A percentile compares a stretch with the other conserved stretches of the same genome.
These are phyloP conservation scores for Diloba caeruleocephala DNA, from an alignment of 2,888 invertebrate species.

Conservation along the genomic window DNA sequence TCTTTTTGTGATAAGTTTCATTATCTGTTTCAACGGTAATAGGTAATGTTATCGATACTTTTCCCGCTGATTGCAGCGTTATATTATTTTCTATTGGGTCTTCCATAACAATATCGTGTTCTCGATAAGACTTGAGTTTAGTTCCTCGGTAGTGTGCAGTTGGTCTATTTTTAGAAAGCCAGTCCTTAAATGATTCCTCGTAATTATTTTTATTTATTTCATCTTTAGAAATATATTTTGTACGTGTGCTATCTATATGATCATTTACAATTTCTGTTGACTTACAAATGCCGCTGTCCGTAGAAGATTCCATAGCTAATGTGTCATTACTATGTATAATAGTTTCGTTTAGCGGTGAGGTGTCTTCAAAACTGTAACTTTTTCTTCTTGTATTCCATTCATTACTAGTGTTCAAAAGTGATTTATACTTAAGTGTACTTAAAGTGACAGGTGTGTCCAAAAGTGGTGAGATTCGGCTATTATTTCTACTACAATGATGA, in stretches of 20 bases:
- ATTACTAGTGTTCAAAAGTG: conserved; percentile 77
- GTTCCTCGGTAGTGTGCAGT: conserved; percentile 67
- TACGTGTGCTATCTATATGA: conserved; percentile 58
- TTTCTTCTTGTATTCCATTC: conserved; percentile 93
- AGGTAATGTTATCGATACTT: conserved; percentile 81
- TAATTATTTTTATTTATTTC: conserved; percentile 62
- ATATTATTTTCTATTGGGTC: conserved; percentile 73
- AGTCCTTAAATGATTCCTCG: conserved; percentile 80
- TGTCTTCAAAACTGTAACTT: conserved; percentile 92
- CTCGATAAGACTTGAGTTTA: conserved; percentile 67
- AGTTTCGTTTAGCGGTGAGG: conserved; percentile 74
- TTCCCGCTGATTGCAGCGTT: conserved; percentile 77
- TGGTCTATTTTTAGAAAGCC: conserved; percentile 79
- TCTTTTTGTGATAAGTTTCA: conserved; percentile 62
- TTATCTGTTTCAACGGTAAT: conserved; percentile 71
- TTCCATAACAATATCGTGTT: conserved; percentile 67
- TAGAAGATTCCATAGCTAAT: conserved; percentile 92
- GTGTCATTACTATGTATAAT: conserved; percentile 79
- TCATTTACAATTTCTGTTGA: conserved; percentile 91
- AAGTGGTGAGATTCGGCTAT: conserved; percentile 72
- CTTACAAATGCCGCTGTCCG: conserved; percentile 93
- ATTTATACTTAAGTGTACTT: conserved; percentile 82
- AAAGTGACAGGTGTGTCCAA: conserved; percentile 76
- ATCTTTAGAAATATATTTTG: conserved; percentile 56
- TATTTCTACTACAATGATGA: conserved; percentile 67